phyloP scores from a whole-genome alignment of 2,113 vertebrate genomes.

The Macaca fascicularis region DNA sequence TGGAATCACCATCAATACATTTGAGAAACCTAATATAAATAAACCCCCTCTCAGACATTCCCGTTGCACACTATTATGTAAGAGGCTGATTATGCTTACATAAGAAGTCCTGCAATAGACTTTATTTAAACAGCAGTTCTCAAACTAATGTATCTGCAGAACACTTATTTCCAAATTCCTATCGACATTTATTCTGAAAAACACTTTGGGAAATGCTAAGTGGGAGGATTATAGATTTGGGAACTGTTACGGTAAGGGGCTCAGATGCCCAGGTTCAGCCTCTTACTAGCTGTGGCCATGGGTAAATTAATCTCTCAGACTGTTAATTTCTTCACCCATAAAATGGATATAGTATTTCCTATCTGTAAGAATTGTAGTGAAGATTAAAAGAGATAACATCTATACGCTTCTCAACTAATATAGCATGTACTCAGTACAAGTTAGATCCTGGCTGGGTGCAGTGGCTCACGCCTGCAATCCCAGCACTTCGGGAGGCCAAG shows the following conservation, averaged over 20 bases:
- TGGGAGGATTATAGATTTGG: neutral
- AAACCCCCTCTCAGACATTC: neutral
- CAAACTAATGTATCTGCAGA: neutral
- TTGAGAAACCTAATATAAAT: neutral
- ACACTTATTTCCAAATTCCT: neutral
- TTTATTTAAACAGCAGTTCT: neutral
- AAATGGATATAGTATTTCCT: neutral
- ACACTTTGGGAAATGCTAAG: neutral
- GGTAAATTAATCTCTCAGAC: neutral
- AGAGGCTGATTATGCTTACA: neutral
- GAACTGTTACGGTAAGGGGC: neutral
- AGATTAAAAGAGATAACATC: neutral
- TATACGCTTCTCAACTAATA: neutral
- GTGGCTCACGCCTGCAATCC: too few species aligned
- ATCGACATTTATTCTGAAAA: neutral
- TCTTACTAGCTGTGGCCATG: neutral
- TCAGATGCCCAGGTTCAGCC: neutral
- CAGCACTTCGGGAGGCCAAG: too few species aligned
- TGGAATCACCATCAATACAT: neutral
- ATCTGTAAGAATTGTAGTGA: neutral
- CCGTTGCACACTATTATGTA: neutral
- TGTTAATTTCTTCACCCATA: neutral
- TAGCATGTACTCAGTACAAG: neutral
- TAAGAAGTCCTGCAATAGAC: neutral
- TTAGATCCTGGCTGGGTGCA: neutral